Conservation (phyloP, 2,797 vertebrate genomes). For the Channa striata region DNA sequence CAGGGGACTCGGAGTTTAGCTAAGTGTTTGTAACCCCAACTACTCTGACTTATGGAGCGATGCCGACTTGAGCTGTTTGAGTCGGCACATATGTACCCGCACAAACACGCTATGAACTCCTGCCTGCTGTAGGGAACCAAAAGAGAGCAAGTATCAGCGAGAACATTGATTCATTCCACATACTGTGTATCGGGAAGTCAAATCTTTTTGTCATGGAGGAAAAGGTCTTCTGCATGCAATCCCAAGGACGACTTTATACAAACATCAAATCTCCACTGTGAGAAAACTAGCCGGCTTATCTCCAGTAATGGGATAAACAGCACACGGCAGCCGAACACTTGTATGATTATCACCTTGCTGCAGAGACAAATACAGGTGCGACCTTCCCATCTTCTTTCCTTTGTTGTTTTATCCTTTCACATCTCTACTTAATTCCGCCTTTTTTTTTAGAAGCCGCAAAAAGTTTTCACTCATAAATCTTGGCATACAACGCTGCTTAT, state of each 20-base stretch:
- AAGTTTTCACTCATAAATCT: conserved; percentile 8
- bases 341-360: conserved; percentile 14
- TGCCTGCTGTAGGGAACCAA: conserved; percentile 6
- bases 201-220: not conserved
- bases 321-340: conserved; percentile 11
- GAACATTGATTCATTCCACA: conserved; percentile 29
- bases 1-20: conserved; percentile 37
- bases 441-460: not conserved
- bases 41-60: conserved; percentile 19
- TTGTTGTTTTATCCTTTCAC: not conserved
- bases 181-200: conserved; percentile 2
- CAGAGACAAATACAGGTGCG: not conserved
- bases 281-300: conserved; percentile 37
- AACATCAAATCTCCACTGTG: conserved; percentile 21
- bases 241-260: not conserved
- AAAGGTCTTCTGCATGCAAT: not conserved
- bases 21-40: conserved; percentile 39
- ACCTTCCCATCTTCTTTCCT: not conserved
- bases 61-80: conserved; percentile 19
- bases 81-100: not conserved
- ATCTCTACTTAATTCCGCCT: not conserved
- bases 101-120: not conserved
- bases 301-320: conserved; percentile 20
- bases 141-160: conserved; percentile 8
- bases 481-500: conserved; percentile 1